Conservation (phyloP, 2,888 invertebrate genomes). For the Rhopalosiphum nymphaeae region DNA sequence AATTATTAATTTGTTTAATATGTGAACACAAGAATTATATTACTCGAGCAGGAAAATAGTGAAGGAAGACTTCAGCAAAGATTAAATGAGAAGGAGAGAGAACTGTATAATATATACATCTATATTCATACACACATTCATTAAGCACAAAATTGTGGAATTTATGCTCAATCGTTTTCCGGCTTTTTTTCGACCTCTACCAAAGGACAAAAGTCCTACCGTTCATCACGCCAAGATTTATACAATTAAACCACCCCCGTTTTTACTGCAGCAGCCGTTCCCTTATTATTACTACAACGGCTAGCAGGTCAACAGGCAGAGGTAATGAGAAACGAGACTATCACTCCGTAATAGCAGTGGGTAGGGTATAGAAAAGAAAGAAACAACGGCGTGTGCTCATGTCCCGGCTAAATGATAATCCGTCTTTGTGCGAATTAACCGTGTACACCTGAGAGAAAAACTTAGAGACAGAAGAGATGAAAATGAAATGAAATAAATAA, state of each 20-base stretch:
- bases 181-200: slow-evolving; percentile 28
- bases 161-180: slow-evolving; percentile 7
- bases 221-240: not conserved
- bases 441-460: not conserved
- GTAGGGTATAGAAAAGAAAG: not conserved
- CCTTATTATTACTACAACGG: not conserved
- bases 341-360: not conserved
- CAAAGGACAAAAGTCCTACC: slow-evolving; percentile 1
- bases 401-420: not conserved
- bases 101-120: not conserved
- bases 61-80: not conserved
- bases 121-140: not conserved
- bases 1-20: not conserved
- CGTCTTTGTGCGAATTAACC: not conserved
- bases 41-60: not conserved
- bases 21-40: not conserved
- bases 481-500: not conserved
- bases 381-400: not conserved
- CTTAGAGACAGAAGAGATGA: not conserved
- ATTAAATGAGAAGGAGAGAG: not conserved
- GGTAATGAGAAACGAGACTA: slow-evolving; percentile 39
- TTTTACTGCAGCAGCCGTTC: not conserved
- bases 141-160: not conserved
- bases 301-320: not conserved
- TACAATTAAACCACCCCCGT: not conserved